Base-by-base conservation (phyloP, 92 coral and sea anemone species). In the Bergia puertoricense region DNA sequence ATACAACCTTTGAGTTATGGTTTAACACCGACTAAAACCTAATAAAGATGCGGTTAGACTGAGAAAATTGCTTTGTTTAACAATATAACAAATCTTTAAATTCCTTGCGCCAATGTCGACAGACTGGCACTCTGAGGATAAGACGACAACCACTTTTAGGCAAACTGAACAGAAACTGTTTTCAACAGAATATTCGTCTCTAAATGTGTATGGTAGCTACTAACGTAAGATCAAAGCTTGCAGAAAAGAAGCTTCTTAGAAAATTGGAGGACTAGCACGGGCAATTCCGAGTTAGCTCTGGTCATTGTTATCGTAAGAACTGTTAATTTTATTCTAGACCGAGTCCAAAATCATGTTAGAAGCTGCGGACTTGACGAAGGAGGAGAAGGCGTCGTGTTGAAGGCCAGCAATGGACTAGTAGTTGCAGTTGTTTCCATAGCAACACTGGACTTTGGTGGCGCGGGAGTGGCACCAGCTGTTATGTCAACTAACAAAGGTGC, bases 401-500 rank as follows among this genome's bases (percentile, higher is more conserved):
- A 84, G 9, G 87, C n/a, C 50, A 84, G 75, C 67, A 74, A 15
- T 30, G 87, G 87, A 36, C 78, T 74, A 50, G 43, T 48, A 14
- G 79, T 37, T 48, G 87, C 1, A 38, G 87, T 42, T 18, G 46
- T 23, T 36, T 84, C 79, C 11, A 43, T 5, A 46, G 42, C 79
- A 23, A 84, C 15, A 77, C 79, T 36, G 48, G 65, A 68, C n/a
- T 77, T 77, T 39, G 57, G 38, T 0, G 97, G 93, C 20, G 99
- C 91, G 5, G 97, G 99, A 9, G 93, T 94, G 36, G 99, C 99
- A 1, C 99, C 99, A 6, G 95, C 98, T 0, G 99, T 97, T 76
- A 97, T 97, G 81, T 97, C 99, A 0, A 92, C 93, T 57, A 92
- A 82, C 54, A 97, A 90, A 0, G 98, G 99, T 9, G 98, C 15